phyloP scores from a whole-genome alignment of 2,113 vertebrate genomes.

The Ochotona princeps region DNA sequence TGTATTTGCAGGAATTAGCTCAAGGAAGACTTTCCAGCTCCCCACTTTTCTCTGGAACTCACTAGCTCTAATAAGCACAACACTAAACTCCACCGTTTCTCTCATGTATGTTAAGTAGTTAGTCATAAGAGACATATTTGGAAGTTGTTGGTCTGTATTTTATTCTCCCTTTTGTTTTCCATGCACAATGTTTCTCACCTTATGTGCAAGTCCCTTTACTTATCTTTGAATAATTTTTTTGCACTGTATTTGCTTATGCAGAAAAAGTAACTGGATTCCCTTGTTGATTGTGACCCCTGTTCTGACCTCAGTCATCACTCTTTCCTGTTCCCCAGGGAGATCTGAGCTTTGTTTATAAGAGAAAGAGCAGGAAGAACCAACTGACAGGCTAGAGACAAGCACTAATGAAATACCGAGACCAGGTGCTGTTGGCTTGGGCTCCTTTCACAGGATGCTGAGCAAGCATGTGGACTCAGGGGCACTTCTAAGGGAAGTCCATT shows the following conservation, averaged over 20 bases:
- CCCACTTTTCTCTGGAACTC: neutral
- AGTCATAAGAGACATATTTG: neutral
- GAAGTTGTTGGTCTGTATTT: neutral
- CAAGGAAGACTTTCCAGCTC: neutral
- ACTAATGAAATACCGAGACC: conserved; percentile 17
- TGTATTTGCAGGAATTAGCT: neutral
- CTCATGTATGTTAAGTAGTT: neutral
- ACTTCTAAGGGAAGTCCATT: neutral
- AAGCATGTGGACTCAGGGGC: conserved; percentile 27
- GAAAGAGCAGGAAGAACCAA: neutral
- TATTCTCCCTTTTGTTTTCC: neutral
- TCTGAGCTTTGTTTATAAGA: conserved; percentile 10
- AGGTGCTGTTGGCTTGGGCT: neutral
- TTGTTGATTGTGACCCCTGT: neutral
- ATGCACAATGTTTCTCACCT: neutral
- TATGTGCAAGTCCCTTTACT: neutral
- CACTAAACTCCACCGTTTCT: neutral
- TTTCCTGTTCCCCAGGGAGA: neutral
- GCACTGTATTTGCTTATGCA: neutral
- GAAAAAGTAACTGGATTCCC: neutral
- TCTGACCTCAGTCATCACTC: neutral
- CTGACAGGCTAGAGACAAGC: neutral
- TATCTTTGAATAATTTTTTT: neutral
- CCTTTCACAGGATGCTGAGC: conserved; percentile 62
- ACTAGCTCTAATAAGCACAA: neutral